Percentiles rank a stretch among this genome's conserved stretches.
These are phyloP conservation scores for Pasiphila rectangulata DNA, from an alignment of 2,888 invertebrate species.

Conservation along the genomic window DNA sequence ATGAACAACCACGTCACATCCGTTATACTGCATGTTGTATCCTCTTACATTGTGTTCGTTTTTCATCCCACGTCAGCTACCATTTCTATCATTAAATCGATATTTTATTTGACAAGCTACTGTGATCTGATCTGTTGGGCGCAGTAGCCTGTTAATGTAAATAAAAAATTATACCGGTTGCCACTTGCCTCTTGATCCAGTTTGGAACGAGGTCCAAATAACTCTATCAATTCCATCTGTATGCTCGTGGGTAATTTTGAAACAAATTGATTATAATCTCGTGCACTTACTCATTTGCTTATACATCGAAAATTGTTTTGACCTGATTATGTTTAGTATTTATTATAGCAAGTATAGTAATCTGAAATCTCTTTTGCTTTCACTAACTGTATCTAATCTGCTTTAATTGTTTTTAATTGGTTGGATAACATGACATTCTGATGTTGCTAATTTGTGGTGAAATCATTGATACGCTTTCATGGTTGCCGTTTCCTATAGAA, in stretches of 20 bases:
- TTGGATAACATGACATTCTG: constrained; percentile 30
- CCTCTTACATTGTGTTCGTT: not conserved
- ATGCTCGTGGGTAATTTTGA: constrained; percentile 24
- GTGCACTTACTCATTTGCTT: constrained; percentile 28
- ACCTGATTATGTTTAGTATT: constrained; percentile 26
- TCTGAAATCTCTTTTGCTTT: constrained; percentile 27
- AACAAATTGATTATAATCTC: constrained; percentile 22
- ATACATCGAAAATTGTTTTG: constrained; percentile 23
- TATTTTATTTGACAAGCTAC: constrained; percentile 30
- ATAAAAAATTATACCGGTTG: constrained; percentile 29
- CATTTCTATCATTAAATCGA: constrained; percentile 27
- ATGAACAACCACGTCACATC: constrained; percentile 30
- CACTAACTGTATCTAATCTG: constrained; percentile 27
- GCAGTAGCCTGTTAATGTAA: constrained; percentile 32
- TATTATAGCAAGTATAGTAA: constrained; percentile 16
- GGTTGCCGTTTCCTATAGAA: constrained; percentile 32
- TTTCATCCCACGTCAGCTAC: constrained; percentile 28
- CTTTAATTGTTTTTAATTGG: constrained; percentile 31
- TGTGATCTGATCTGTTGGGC: constrained; percentile 26
- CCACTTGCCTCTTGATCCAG: constrained; percentile 28
- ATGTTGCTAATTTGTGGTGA: constrained; percentile 30
- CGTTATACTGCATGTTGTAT: constrained; percentile 28
- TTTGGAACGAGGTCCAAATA: constrained; percentile 29
- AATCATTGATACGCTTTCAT: constrained; percentile 38
- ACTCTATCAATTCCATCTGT: constrained; percentile 31